Base-by-base conservation (phyloP, 2,797 vertebrate species). In the Danio jaintianensis region DNA sequence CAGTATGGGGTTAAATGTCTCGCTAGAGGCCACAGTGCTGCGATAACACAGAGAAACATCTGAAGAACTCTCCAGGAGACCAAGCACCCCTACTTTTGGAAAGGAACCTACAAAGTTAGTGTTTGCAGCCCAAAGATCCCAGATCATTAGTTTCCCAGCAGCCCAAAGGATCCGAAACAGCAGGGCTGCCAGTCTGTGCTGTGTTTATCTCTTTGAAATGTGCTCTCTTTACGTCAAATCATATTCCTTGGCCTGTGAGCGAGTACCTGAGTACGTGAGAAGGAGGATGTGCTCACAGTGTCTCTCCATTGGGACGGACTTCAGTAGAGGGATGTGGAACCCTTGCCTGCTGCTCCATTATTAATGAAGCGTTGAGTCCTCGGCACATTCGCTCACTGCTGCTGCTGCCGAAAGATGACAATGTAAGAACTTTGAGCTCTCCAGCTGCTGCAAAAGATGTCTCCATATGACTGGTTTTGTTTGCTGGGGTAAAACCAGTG, bases 331-430 rank as follows among this genome's bases (percentile, higher is more conserved):
- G 48, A 62, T 70, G 74, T 64, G 67, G 64, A 76, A 67, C 52
- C 59, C 11, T 16, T 12, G 48, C 67, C 45, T 43, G 50, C 48
- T 50, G 80, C 79, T 87, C 85, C 74, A 86, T 91, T 90, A 91
- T 90, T 90, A 89, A 91, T 88, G 89, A 86, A 84, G 56, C 1
- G 82, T 85, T 86, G 86, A 76, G 42, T 80, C 64, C 47, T 42
- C 40, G 0, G 76, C 76, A 40, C 76, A 16, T 36, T 48, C 43
- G 47, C 62, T 58, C 40, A 67, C 75, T 77, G 75, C 22, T 29
- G 15, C 48, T 12, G 48, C 48, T 62, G 20, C 36, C 22, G 16
- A 59, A 18, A 69, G 36, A 62, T 70, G 66, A 71, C 66, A n/a
- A 29, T 53, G 68, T 79, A 22, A 58, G 50, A 56, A 77, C 13